These are phyloP conservation scores for Lepisosteus oculatus DNA, from an alignment of 2,113 vertebrate species.

Conservation along the genomic window DNA sequence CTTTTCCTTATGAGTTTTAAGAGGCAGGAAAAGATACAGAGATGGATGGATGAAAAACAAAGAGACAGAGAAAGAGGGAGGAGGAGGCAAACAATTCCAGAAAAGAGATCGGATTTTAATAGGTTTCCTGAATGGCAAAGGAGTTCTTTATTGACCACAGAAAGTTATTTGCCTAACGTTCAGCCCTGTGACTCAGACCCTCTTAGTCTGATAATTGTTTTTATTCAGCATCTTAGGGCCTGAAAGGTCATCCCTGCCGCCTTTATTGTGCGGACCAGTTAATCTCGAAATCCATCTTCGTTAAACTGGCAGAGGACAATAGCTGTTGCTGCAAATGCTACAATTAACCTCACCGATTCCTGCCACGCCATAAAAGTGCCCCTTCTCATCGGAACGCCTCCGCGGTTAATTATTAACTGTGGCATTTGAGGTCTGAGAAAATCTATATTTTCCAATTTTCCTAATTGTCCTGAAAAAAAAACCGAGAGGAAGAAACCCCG, in stretches of 20 bases:
- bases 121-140: neutral
- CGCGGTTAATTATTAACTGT: slow-evolving; percentile 67
- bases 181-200: slow-evolving; percentile 10
- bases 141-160: slow-evolving; percentile 12
- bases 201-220: slow-evolving; percentile 20
- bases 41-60: too few relatives aligned
- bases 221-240: slow-evolving; percentile 23
- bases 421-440: slow-evolving; percentile 65
- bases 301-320: slow-evolving; percentile 58
- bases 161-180: slow-evolving; percentile 8
- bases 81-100: too few relatives aligned
- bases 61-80: too few relatives aligned
- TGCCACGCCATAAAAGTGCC: slow-evolving; percentile 59
- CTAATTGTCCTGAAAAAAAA: slow-evolving; percentile 55
- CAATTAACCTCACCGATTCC: slow-evolving; percentile 60
- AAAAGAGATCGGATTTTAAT: neutral
- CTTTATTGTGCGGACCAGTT: slow-evolving; percentile 56
- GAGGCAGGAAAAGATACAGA: too few relatives aligned
- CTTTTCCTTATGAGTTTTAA: too few relatives aligned
- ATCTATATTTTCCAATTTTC: slow-evolving; percentile 64
- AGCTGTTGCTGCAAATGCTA: slow-evolving; percentile 47
- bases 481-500: slow-evolving; percentile 31
- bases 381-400: slow-evolving; percentile 54
- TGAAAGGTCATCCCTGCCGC: slow-evolving; percentile 51
- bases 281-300: slow-evolving; percentile 65